Evolutionary conservation across 2,113 vertebrate species (phyloP).

Genomic region (Nesospiza acunhae): DNA sequence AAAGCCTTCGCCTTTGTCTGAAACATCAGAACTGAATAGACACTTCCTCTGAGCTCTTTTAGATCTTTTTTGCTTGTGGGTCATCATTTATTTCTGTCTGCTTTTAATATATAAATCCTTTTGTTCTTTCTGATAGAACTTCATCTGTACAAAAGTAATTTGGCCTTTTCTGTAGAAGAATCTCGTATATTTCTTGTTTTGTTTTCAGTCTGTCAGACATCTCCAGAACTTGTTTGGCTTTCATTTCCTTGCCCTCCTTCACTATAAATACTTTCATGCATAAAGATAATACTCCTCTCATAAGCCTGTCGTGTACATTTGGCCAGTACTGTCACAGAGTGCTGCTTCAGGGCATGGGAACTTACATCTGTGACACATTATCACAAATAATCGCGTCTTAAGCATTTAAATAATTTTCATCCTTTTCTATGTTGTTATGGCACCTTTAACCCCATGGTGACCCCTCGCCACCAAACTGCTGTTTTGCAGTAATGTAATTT

Average conservation of each 20-base stretch:
- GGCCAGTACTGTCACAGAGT: not conserved
- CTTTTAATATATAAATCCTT: slow-evolving; percentile 19
- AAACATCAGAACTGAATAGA: not conserved
- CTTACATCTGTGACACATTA: not conserved
- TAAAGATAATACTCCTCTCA: slow-evolving; percentile 25
- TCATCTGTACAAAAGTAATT: not conserved
- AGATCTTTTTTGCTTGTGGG: not conserved
- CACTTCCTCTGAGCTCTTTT: not conserved
- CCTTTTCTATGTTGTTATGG: not conserved
- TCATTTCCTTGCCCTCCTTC: slow-evolving; percentile 61
- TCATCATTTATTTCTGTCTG: slow-evolving; percentile 3
- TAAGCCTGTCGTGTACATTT: not conserved
- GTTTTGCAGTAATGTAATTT: not conserved
- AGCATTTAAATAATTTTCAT: slow-evolving; percentile 10
- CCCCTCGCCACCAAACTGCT: not conserved
- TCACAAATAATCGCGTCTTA: not conserved
- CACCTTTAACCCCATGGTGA: not conserved
- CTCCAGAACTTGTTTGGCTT: slow-evolving; percentile 70
- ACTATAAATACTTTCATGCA: slow-evolving; percentile 12
- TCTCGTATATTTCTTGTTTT: slow-evolving; percentile 21
- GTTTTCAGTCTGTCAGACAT: slow-evolving; percentile 33
- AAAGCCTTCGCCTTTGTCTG: not conserved
- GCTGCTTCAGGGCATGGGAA: slow-evolving; percentile 2
- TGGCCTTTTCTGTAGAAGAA: not conserved
- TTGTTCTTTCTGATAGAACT: slow-evolving; percentile 24